Base-by-base conservation (phyloP, 35 echinoderm and acorn worm genomes). In the Chiridota heheva region DNA sequence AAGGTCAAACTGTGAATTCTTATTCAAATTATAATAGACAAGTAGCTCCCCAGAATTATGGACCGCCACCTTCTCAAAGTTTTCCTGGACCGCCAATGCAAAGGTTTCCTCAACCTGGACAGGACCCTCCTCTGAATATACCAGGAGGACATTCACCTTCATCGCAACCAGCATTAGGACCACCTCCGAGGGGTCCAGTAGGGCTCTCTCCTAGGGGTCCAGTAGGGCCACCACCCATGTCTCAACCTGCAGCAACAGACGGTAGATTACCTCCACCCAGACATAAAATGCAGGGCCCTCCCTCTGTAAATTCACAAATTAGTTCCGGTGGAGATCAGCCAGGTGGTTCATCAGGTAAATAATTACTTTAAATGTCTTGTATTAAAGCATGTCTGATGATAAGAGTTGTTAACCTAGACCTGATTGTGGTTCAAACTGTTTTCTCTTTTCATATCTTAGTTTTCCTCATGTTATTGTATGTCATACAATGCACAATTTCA, bases 301-400 rank as follows among this genome's bases (percentile, higher is more conserved):
- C 80, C 8, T 32, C 81, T 20, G 5, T 55, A 28, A 53, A 63
- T 61, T 61, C 68, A 29, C 68, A 84, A 38, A 30, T 37, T 5
- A 69, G 69, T 36, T 69, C 72, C 58, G 75, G 75, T 60, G 75
- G 75, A 78, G 75, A 78, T 78, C 62, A 60, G 27, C 75, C 58
- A 60, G 75, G 51, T 40, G 75, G 75, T 35, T 78, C 75, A 38
- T 78, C 75, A 78, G 75, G 75, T 78, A 78, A 37, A 29, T 44
- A 22, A 37, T 17, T 46, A 34, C 40, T 69, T 69, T 40, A 31
- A 12, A n/a, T n/a, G n/a, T n/a, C n/a, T n/a, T n/a, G n/a, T n/a
- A n/a, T n/a, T n/a, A n/a, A n/a, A n/a, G n/a, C n/a, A n/a, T n/a
- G n/a, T n/a, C n/a, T n/a, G n/a, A n/a, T n/a, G n/a, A n/a, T n/a